Evolutionary conservation across 2,888 invertebrate species (phyloP).

Genomic region (Sarcophaga rosellei): DNA sequence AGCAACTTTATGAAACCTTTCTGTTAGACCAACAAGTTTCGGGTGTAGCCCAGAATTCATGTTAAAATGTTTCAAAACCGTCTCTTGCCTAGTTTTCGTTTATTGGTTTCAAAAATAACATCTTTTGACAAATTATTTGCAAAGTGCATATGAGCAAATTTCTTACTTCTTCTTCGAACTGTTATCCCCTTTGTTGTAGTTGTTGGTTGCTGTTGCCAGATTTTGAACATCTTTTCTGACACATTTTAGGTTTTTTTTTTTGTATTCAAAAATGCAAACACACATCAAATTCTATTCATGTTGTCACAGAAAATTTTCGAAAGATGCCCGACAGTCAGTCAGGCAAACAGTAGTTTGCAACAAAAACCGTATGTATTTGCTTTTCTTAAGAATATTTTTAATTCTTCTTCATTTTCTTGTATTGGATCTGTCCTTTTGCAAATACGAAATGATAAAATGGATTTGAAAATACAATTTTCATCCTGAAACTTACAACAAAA

Average conservation of each 20-base stretch:
- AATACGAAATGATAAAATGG: constrained; percentile 48
- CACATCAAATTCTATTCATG: constrained; percentile 56
- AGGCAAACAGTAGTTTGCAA: constrained; percentile 1
- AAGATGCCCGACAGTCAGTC: constrained; percentile 53
- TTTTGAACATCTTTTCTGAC: constrained; percentile 46
- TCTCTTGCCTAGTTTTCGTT: constrained; percentile 26
- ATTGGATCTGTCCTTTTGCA: constrained; percentile 37
- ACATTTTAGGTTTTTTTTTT: constrained; percentile 52
- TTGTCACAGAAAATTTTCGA: constrained; percentile 57
- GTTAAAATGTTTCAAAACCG: constrained; percentile 18
- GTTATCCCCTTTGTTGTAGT: constrained; percentile 11
- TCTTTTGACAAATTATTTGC: constrained; percentile 69
- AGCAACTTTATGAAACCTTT: not conserved
- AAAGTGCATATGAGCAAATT: constrained; percentile 67
- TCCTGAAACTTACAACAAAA: not conserved
- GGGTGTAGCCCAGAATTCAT: constrained; percentile 25
- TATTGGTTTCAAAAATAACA: constrained; percentile 64
- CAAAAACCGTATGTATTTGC: constrained; percentile 50
- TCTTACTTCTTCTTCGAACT: constrained; percentile 35
- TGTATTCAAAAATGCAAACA: constrained; percentile 21
- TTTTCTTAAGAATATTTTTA: constrained; percentile 62
- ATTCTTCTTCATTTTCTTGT: constrained; percentile 22
- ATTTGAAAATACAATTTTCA: constrained; percentile 54
- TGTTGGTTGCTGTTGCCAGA: constrained; percentile 22
- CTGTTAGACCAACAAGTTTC: not conserved